phyloP scores from a whole-genome alignment of 2,797 vertebrate genomes.

The Prionace glauca region DNA sequence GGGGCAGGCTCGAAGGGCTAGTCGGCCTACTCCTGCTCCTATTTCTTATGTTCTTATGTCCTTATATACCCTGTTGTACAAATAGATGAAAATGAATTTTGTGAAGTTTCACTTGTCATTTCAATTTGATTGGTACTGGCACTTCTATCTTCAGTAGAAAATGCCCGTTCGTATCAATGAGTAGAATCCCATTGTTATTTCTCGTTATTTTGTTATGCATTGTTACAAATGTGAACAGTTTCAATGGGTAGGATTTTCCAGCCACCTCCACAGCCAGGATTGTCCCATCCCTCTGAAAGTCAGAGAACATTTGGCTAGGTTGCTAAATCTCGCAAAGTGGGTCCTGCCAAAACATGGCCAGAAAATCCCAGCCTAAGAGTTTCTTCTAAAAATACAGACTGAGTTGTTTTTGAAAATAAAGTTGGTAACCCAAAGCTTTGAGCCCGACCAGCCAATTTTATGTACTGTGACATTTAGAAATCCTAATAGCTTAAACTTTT shows the following conservation, averaged over 20 bases:
- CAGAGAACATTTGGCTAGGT: too few relatives aligned
- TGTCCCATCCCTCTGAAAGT: too few relatives aligned
- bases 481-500: not conserved
- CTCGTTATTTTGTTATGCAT: not conserved
- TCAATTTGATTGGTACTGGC: not conserved
- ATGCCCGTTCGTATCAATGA: not conserved
- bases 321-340: too few relatives aligned
- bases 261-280: too few relatives aligned
- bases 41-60: too few relatives aligned
- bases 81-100: not conserved
- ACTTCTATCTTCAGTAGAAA: not conserved
- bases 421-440: not conserved
- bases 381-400: not conserved
- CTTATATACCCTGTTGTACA: not conserved
- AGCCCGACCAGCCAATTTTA: not conserved
- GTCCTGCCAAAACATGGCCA: too few relatives aligned
- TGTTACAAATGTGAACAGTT: not conserved
- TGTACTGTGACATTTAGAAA: not conserved
- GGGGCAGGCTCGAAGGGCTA: too few relatives aligned
- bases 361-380: not conserved
- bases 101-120: not conserved
- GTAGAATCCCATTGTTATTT: not conserved
- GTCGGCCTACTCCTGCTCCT: too few relatives aligned
- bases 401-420: not conserved
- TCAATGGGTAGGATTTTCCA: too few relatives aligned